Percentiles rank a stretch among this genome's conserved stretches.
These are phyloP conservation scores for Microtus agrestis DNA, from an alignment of 2,797 vertebrate genomes.

Conservation along the genomic window DNA sequence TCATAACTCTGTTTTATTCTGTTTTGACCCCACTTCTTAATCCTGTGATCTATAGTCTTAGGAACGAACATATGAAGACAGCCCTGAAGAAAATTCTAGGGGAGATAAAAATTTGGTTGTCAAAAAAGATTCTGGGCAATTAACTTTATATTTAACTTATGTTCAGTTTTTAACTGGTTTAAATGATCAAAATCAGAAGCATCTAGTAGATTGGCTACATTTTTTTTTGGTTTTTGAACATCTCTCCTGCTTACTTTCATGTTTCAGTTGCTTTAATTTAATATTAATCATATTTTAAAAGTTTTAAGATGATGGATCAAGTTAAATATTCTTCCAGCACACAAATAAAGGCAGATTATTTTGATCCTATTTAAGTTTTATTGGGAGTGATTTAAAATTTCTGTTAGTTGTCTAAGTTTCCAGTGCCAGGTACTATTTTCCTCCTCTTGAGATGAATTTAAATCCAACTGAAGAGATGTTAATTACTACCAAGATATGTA, in stretches of 20 bases:
- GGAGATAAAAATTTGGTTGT: background rate
- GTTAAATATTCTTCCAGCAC: background rate
- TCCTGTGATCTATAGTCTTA: conserved; percentile 81
- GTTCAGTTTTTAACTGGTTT: background rate
- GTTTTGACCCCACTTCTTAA: conserved; percentile 78
- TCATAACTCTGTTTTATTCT: conserved; percentile 79
- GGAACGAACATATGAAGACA: conserved; percentile 79
- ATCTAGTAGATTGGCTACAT: background rate
- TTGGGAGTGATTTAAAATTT: background rate
- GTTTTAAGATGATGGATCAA: background rate
- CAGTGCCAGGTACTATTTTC: background rate
- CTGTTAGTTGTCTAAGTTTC: background rate
- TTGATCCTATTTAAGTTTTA: background rate
- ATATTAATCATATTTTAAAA: background rate
- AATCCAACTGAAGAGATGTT: background rate
- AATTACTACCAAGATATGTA: background rate
- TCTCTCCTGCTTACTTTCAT: background rate
- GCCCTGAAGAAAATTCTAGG: conserved; percentile 55
- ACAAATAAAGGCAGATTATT: background rate
- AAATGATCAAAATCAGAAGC: background rate
- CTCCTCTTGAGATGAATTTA: background rate
- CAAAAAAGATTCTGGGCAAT: background rate
- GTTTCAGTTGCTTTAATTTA: background rate
- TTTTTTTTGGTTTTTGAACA: background rate
- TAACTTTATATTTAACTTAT: background rate